Evolutionary conservation across 1,140 invertebrate species (phyloP).

Genomic region (Acyrthosiphon pisum): DNA sequence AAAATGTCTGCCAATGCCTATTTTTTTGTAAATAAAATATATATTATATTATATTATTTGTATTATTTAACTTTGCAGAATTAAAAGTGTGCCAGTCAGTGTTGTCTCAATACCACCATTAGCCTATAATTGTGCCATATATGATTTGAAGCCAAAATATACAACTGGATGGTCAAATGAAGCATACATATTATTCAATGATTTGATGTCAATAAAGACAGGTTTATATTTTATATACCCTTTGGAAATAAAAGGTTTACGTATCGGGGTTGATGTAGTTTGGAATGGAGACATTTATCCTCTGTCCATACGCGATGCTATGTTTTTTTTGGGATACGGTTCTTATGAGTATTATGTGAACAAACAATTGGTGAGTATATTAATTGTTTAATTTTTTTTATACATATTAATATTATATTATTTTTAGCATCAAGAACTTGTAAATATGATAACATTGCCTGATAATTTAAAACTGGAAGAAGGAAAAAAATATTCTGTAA

Average conservation of each 20-base stretch:
- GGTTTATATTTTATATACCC: slow-evolving; percentile 8
- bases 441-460: not conserved
- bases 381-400: not conserved
- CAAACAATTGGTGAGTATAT: not conserved
- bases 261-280: slow-evolving; percentile 50
- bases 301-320: slow-evolving; percentile 64
- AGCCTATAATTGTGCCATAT: slow-evolving; percentile 27
- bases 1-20: not conserved
- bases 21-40: not conserved
- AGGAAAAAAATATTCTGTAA: not conserved
- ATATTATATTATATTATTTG: too few species aligned
- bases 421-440: not conserved
- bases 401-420: not conserved
- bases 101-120: not conserved
- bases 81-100: not conserved
- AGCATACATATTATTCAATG: slow-evolving; percentile 4
- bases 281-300: not conserved
- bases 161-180: slow-evolving; percentile 39
- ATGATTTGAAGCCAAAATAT: not conserved
- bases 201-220: not conserved
- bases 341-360: slow-evolving; percentile 54
- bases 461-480: not conserved
- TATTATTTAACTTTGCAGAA: slow-evolving; percentile 15
- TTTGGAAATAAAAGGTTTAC: not conserved
- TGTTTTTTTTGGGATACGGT: slow-evolving; percentile 61